A percentile compares a stretch with the other conserved stretches of the same genome.
Evolutionary conservation across 2,113 vertebrate species (phyloP).

Genomic region (Chionomys nivalis): DNA sequence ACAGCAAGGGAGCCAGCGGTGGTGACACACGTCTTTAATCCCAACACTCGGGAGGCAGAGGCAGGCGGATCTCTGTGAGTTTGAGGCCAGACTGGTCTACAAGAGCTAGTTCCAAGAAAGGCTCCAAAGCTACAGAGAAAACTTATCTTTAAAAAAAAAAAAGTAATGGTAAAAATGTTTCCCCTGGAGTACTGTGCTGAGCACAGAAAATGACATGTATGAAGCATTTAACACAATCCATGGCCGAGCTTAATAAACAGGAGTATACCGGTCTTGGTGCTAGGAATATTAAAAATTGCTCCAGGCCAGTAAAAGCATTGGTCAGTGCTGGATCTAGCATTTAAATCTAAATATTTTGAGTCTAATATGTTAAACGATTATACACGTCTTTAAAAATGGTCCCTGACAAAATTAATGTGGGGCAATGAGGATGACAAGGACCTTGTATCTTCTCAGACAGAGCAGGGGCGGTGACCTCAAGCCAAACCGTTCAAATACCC

Average conservation of each 20-base stretch:
- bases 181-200: not conserved
- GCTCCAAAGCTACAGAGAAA: too few species aligned
- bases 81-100: too few species aligned
- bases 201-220: not conserved
- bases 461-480: not conserved
- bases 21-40: too few species aligned
- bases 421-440: not conserved
- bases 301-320: not conserved
- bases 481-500: too few species aligned
- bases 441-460: not conserved
- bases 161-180: not conserved
- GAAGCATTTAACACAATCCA: not conserved
- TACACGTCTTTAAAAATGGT: slow-evolving; percentile 4
- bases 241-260: not conserved
- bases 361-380: not conserved
- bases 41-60: too few species aligned
- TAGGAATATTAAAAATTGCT: not conserved
- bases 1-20: too few species aligned
- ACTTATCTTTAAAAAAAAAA: not conserved
- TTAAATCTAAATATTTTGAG: slow-evolving; percentile 3
- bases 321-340: not conserved
- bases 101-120: too few species aligned
- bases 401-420: not conserved
- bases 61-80: too few species aligned
- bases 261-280: not conserved